Conservation (phyloP, 2,888 invertebrate species). For the Polydrusus tereticollis region DNA sequence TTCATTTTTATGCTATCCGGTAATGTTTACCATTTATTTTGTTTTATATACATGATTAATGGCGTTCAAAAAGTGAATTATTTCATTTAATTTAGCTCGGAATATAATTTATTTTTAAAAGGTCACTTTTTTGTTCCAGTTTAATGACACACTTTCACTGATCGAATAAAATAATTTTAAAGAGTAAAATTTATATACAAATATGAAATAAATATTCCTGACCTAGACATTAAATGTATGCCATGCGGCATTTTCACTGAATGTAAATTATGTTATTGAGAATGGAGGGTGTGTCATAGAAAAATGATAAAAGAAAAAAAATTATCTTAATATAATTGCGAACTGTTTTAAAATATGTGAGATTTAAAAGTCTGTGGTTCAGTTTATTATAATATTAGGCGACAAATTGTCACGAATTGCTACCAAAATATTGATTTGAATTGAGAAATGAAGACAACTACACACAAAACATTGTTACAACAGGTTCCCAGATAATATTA, state of each 20-base stretch:
- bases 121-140: conserved; percentile 37
- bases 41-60: conserved; percentile 45
- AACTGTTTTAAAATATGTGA: too few relatives aligned
- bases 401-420: too few relatives aligned
- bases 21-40: conserved; percentile 45
- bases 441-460: too few relatives aligned
- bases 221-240: conserved; percentile 10
- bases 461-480: too few relatives aligned
- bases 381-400: too few relatives aligned
- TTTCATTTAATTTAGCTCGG: conserved; percentile 43
- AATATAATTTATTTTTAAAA: conserved; percentile 41
- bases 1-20: conserved; percentile 44
- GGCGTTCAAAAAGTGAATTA: conserved; percentile 45
- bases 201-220: conserved; percentile 16
- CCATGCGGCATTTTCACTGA: background rate
- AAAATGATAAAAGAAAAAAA: background rate
- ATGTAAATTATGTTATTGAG: background rate
- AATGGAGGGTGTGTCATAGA: background rate
- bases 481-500: too few relatives aligned
- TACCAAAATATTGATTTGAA: too few relatives aligned
- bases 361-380: too few relatives aligned
- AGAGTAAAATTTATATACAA: conserved; percentile 23
- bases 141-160: conserved; percentile 46
- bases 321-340: too few relatives aligned
- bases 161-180: conserved; percentile 39